Evolutionary conservation across 2,113 vertebrate genomes (phyloP), one percentile per base, ranked within the genome.

Genomic region (Brachypodius melanocephalos): DNA sequence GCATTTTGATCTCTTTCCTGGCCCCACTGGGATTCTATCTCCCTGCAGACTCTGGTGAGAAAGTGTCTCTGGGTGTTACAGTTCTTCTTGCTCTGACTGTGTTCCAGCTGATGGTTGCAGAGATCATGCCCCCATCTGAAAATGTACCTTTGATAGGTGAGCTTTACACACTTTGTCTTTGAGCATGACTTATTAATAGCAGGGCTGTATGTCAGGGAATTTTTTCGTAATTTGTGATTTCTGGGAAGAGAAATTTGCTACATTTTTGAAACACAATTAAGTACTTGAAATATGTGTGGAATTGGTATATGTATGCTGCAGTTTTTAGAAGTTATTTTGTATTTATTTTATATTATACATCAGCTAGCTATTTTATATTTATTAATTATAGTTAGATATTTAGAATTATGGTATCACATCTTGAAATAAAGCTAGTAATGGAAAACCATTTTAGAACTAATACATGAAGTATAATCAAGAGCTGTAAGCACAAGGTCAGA

Each of bases 51-150:
- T 99, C 99, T 1, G 99, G 99, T 52, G 99, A 99, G 96, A 99
- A 99, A 96, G 99, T 99, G 31, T 99, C 99, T 26, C 97, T 99
- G 31, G 99, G 99, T 2, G 99, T 99, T 55, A 99, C 99, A 0
- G 99, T 99, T 87, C 98, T 99, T 54, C 98, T 99, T 95, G 99
- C 99, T 9, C 98, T 99, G 84, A 99, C 99, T 1, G 99, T 99
- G 66, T 99, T 99, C 94, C 99, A 99, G 97, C 96, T 99, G 77
- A 98, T 99, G 99, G 99, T 99, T 96, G 99, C 99, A 57, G 99
- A 99, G 97, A 99, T 99, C 97, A 99, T 99, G 99, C 99, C 99
- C 6, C 99, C 99, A 42, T 99, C 99, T 34, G 99, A 99, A 97
- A 99, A 98, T 9, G 98, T 99, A 38, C 99, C 99, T 48, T 98